Percentiles rank a stretch among this genome's conserved stretches.
phyloP scores from a whole-genome alignment of 2,888 invertebrate species.

The Chrysomela aeneicollis region DNA sequence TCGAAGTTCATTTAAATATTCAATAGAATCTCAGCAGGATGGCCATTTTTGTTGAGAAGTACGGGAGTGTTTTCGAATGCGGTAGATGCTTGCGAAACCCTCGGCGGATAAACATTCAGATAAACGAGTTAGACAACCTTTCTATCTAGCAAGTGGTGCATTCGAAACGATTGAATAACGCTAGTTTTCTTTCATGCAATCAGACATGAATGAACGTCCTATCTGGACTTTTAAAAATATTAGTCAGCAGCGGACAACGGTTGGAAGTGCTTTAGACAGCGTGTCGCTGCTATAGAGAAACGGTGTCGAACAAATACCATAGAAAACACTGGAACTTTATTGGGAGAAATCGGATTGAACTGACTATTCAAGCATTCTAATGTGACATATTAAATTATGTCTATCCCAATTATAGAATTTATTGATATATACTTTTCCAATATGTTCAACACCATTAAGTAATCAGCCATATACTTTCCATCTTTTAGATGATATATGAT shows the following conservation, averaged over 20 bases:
- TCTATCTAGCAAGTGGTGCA: conserved; percentile 35
- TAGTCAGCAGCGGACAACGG: background rate
- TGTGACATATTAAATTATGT: too few species aligned
- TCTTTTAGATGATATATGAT: too few species aligned
- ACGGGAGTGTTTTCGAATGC: background rate
- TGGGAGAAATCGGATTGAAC: too few species aligned
- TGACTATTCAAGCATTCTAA: too few species aligned
- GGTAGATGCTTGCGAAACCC: conserved; percentile 2
- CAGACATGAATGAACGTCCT: conserved; percentile 27
- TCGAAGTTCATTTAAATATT: background rate
- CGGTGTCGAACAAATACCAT: background rate
- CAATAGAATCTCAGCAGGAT: background rate
- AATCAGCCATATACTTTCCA: too few species aligned
- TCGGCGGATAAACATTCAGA: conserved; percentile 26
- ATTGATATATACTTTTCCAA: too few species aligned
- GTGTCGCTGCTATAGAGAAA: background rate
- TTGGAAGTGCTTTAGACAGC: background rate
- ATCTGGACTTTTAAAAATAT: background rate
- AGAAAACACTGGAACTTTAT: background rate
- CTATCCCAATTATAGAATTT: too few species aligned
- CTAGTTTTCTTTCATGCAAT: conserved; percentile 31
- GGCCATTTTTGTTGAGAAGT: background rate
- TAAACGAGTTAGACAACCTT: conserved; percentile 42
- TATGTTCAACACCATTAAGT: too few species aligned
- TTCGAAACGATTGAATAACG: conserved; percentile 28